Percentiles rank a stretch among this genome's conserved stretches.
Evolutionary conservation across 2,888 invertebrate species (phyloP).

Genomic region (Chymomyza amoena): DNA sequence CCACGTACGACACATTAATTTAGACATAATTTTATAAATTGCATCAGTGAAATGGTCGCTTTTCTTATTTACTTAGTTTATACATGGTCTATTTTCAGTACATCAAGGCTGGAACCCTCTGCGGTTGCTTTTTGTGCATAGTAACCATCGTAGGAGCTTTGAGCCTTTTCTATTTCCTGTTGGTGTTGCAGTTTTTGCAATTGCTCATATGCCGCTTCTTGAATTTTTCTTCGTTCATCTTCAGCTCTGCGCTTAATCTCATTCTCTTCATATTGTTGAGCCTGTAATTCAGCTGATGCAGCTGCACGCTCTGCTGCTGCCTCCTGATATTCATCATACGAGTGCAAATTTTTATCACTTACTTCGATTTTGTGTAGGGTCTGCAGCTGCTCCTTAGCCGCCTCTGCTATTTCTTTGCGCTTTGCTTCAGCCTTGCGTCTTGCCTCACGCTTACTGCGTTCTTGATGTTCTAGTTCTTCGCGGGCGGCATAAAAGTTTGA

Average conservation of each 20-base stretch:
- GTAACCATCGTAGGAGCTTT: slow-evolving; percentile 65
- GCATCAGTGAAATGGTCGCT: background rate
- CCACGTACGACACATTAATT: background rate
- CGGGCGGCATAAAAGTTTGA: slow-evolving; percentile 62
- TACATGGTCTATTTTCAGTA: slow-evolving; percentile 65
- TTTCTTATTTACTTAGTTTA: slow-evolving; percentile 24
- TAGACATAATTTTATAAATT: background rate
- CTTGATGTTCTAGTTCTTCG: slow-evolving; percentile 58
- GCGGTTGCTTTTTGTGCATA: slow-evolving; percentile 64
- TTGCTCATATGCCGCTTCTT: slow-evolving; percentile 72
- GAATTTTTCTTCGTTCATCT: slow-evolving; percentile 68
- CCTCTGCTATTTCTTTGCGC: slow-evolving; percentile 71
- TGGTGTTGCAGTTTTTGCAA: slow-evolving; percentile 63
- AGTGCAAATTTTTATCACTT: slow-evolving; percentile 55
- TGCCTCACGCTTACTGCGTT: slow-evolving; percentile 69
- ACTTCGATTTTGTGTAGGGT: slow-evolving; percentile 58
- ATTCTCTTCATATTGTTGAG: slow-evolving; percentile 73
- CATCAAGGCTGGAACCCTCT: slow-evolving; percentile 56
- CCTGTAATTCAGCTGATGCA: slow-evolving; percentile 71
- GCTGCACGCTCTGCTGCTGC: slow-evolving; percentile 64
- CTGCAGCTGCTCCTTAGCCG: slow-evolving; percentile 68
- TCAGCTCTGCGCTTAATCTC: slow-evolving; percentile 71
- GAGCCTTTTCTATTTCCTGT: slow-evolving; percentile 65
- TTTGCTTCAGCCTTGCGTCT: slow-evolving; percentile 63
- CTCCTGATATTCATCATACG: slow-evolving; percentile 67